These are phyloP conservation scores for Atethmia centrago DNA, from an alignment of 2,888 invertebrate genomes.

Conservation along the genomic window DNA sequence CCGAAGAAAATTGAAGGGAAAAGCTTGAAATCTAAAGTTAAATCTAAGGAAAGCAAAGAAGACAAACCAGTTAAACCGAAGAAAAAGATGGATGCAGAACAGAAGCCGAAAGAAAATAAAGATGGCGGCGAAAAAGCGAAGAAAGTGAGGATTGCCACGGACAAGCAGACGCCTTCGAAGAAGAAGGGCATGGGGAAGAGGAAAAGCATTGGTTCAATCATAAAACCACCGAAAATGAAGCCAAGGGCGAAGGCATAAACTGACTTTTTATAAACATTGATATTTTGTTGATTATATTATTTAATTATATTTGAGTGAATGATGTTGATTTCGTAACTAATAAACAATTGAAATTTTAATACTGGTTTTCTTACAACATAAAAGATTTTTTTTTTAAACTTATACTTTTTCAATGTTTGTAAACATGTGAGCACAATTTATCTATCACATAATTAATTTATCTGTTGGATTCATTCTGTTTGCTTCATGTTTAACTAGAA, in stretches of 20 bases:
- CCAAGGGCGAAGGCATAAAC: conserved; percentile 69
- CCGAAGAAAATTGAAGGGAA: conserved; percentile 57
- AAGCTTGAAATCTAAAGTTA: conserved; percentile 47
- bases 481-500: no score
- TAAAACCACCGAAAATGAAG: conserved; percentile 86
- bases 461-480: no score
- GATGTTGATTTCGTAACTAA: conserved; percentile 16
- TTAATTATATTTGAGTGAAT: conserved; percentile 18
- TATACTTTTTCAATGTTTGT: no score
- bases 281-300: conserved; percentile 6
- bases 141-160: conserved; percentile 58
- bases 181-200: conserved; percentile 75
- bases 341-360: conserved; percentile 1
- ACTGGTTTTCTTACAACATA: conserved; percentile 4
- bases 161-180: conserved; percentile 73
- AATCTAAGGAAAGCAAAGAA: conserved; percentile 36
- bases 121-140: conserved; percentile 45
- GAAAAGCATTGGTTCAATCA: conserved; percentile 84
- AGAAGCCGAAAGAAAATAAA: conserved; percentile 52
- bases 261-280: background rate
- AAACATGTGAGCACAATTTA: no score
- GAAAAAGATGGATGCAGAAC: conserved; percentile 47
- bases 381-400: no score
- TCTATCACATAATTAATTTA: no score
- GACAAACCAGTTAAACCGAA: conserved; percentile 52